Evolutionary conservation across 1,140 invertebrate species (phyloP).

Genomic region (Drosophila kikkawai): DNA sequence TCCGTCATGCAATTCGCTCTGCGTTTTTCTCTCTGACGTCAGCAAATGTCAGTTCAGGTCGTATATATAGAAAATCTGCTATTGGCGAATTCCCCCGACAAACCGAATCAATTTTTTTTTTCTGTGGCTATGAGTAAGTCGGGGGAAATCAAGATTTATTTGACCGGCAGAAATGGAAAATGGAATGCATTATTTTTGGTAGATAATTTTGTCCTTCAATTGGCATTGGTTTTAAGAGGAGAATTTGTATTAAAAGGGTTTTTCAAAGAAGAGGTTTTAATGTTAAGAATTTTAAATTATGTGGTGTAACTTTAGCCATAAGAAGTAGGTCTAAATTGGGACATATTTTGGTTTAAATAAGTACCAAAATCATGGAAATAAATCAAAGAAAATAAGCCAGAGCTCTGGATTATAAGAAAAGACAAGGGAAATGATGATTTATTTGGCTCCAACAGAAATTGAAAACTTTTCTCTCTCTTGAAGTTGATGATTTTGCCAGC

Average conservation of each 20-base stretch:
- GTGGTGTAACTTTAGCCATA: not conserved
- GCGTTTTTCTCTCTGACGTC: constrained; percentile 52
- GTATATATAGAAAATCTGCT: constrained; percentile 28
- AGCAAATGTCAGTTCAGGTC: constrained; percentile 37
- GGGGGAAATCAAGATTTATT: constrained; percentile 16
- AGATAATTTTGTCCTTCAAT: not conserved
- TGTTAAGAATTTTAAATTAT: not conserved
- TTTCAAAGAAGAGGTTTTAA: not conserved
- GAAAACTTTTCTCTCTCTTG: constrained; percentile 31
- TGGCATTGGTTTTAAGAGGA: not conserved
- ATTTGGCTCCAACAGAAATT: constrained; percentile 15
- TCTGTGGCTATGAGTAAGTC: constrained; percentile 11
- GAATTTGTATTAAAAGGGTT: not conserved
- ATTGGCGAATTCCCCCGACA: constrained; percentile 12
- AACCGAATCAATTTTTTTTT: not conserved
- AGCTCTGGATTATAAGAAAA: not conserved
- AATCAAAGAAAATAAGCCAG: not conserved
- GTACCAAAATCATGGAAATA: not conserved
- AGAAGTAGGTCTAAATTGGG: not conserved
- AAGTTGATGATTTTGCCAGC: constrained; percentile 5
- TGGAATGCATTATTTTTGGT: not conserved
- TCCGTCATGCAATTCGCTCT: constrained; percentile 61
- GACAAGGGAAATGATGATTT: constrained; percentile 18
- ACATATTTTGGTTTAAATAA: not conserved
- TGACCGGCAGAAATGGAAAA: constrained; percentile 5